These are phyloP conservation scores for Stegodyphus dumicola DNA, from an alignment of 1,140 invertebrate species.

Conservation along the genomic window DNA sequence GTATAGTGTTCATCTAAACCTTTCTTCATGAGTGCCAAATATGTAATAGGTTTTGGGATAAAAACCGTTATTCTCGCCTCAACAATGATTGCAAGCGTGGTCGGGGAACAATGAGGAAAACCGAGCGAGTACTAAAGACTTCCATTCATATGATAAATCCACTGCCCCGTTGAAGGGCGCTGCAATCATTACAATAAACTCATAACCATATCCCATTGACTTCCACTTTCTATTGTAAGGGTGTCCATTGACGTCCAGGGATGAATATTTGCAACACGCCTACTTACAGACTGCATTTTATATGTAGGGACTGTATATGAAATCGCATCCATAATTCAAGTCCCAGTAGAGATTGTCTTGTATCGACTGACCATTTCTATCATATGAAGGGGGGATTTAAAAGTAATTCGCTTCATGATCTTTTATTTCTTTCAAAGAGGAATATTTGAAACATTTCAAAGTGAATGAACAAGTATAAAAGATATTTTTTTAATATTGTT, in stretches of 20 bases:
- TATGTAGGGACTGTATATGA: no score
- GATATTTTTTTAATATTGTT: no score
- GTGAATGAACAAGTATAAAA: no score
- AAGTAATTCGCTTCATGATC: no score
- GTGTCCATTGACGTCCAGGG: slow-evolving; percentile 17
- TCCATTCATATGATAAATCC: slow-evolving; percentile 50
- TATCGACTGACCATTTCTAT: no score
- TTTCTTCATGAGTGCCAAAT: no score
- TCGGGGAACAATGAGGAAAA: slow-evolving; percentile 17
- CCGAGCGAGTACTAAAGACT: neutral
- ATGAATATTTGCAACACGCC: slow-evolving; percentile 13
- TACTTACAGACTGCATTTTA: neutral
- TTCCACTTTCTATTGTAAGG: slow-evolving; percentile 5
- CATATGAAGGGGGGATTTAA: no score
- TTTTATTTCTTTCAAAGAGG: no score
- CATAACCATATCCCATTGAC: slow-evolving; percentile 57
- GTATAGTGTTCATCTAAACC: no score
- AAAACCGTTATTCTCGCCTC: slow-evolving; percentile 15
- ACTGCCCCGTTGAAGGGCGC: neutral
- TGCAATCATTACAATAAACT: slow-evolving; percentile 19
- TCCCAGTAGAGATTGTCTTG: no score
- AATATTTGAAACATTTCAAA: no score
- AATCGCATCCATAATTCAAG: no score
- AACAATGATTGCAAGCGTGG: neutral
- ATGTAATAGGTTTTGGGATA: slow-evolving; percentile 11